phyloP scores from a whole-genome alignment of 2,797 vertebrate genomes.

The Sibirionetta formosa region DNA sequence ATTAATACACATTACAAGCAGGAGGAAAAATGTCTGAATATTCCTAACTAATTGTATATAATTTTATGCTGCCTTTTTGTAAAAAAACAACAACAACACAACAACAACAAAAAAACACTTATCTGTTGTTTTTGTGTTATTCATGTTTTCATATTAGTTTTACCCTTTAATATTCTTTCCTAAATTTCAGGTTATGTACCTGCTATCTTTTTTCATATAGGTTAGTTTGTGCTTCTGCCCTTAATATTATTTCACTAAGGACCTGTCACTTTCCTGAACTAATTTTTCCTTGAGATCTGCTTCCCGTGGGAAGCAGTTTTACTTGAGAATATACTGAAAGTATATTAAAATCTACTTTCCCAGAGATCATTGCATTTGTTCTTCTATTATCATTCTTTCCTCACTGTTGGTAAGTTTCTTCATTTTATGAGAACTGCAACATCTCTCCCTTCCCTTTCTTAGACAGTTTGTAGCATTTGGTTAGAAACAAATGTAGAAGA shows the following conservation, averaged over 20 bases:
- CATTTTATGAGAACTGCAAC: background rate
- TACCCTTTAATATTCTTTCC: background rate
- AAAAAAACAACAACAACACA: too few species aligned
- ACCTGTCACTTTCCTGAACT: slow-evolving; percentile 4
- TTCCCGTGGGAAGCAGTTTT: background rate
- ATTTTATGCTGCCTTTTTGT: background rate
- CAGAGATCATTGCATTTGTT: background rate
- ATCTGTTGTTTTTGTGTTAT: background rate
- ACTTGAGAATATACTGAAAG: background rate
- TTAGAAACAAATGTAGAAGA: background rate
- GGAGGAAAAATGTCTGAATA: background rate
- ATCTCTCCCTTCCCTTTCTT: background rate
- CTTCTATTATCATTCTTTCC: background rate
- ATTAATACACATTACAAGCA: background rate
- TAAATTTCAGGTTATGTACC: background rate
- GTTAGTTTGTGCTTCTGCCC: background rate
- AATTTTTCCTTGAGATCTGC: background rate
- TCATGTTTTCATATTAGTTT: background rate
- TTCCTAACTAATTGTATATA: background rate
- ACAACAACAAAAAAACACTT: too few species aligned
- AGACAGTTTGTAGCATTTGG: background rate
- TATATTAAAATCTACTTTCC: background rate
- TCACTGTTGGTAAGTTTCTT: background rate
- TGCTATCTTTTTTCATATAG: background rate
- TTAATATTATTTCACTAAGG: slow-evolving; percentile 24